Evolutionary conservation across 2,888 invertebrate genomes (phyloP).

Genomic region (Coleophora flavipennella): DNA sequence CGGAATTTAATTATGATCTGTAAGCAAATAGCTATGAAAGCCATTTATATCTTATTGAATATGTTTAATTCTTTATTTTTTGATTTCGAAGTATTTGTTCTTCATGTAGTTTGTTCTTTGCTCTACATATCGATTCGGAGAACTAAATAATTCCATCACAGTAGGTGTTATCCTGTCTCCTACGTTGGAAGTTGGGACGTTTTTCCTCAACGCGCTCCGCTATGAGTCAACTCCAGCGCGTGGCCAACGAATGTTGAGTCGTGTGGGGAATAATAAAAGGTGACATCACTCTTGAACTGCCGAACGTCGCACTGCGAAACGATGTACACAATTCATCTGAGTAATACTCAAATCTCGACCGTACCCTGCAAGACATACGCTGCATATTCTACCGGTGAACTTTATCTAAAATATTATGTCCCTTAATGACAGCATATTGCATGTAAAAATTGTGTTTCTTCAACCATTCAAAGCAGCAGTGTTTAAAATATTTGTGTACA

Average conservation of each 20-base stretch:
- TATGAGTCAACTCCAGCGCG: constrained; percentile 45
- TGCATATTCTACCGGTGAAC: constrained; percentile 25
- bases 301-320: constrained; percentile 30
- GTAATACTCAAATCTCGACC: constrained; percentile 24
- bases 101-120: too few species aligned
- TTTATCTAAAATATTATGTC: constrained; percentile 24
- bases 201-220: constrained; percentile 30
- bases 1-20: too few species aligned
- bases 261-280: constrained; percentile 57
- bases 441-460: too few species aligned
- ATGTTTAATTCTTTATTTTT: too few species aligned
- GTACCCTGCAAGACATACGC: constrained; percentile 25
- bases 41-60: too few species aligned
- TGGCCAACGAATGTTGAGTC: constrained; percentile 40
- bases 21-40: too few species aligned
- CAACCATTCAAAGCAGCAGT: too few species aligned
- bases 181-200: constrained; percentile 11
- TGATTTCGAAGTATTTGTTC: too few species aligned
- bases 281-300: constrained; percentile 55
- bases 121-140: too few species aligned
- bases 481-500: too few species aligned
- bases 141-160: too few species aligned
- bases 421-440: constrained; percentile 24
- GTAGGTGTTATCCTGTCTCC: too few species aligned
- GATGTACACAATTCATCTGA: constrained; percentile 19